Conservation (phyloP, 2,113 vertebrate species). For the Eudyptes chrysolophus region DNA sequence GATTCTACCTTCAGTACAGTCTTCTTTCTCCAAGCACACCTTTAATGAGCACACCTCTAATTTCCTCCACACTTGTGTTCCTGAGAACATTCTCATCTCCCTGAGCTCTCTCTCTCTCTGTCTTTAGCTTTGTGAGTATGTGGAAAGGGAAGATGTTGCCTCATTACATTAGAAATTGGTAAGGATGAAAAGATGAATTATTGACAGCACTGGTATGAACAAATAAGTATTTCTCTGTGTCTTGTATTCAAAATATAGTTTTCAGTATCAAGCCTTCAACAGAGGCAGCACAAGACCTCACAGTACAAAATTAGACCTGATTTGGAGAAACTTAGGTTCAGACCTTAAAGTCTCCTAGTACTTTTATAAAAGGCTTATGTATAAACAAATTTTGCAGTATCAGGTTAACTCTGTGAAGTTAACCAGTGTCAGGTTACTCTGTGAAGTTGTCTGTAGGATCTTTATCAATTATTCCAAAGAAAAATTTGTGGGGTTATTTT, state of each 20-base stretch:
- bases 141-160: neutral
- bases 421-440: neutral
- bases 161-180: accelerated
- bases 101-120: neutral
- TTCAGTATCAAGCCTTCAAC: neutral
- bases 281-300: neutral
- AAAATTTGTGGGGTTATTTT: neutral
- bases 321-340: neutral
- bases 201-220: neutral
- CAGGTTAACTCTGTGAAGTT: neutral
- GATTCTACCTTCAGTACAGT: neutral
- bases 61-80: neutral
- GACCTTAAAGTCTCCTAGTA: neutral
- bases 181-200: neutral
- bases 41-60: neutral
- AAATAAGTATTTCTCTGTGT: neutral
- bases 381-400: neutral
- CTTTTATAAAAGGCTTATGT: neutral
- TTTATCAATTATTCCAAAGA: neutral
- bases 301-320: neutral
- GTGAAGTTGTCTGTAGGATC: neutral
- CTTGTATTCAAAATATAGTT: neutral
- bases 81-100: neutral
- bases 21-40: neutral
- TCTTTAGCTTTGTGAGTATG: neutral